Base-by-base conservation (phyloP, 1,140 invertebrate genomes). In the Drosophila pectinifera region DNA sequence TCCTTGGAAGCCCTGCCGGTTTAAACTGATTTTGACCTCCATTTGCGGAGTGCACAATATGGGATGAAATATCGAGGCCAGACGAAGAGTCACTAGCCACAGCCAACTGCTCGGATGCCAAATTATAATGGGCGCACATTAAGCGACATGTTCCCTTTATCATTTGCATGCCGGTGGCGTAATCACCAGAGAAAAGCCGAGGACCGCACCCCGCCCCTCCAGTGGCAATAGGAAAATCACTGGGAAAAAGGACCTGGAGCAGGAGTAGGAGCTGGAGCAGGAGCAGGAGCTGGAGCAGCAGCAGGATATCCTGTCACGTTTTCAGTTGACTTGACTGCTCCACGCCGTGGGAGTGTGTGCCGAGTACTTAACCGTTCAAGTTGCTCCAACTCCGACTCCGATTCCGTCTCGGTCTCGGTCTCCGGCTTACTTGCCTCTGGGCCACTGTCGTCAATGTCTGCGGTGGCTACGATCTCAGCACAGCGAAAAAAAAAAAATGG, bases 231-330 rank as follows among this genome's bases (percentile, higher is more conserved):
- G 67, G 16, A 31, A 57, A 57, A 61, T 68, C 54, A 56, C 51
- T 26, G 70, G 36, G 22, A 65, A 41, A 53, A 36, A 42, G 55
- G 13, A 54, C 65, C 11, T n/a, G 63, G 11, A 36, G 43, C 16
- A 26, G 55, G 24, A 48, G 57, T 22, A 13, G 34, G 11, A 55
- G 61, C 16, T 39, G 42, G 20, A 62, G 62, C 14, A 55, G 45
- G n/a, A 51, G 46, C 10, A 24, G 46, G 83, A 88, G 28, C 28
- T 31, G 8, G 11, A 61, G 53, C 53, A 73, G 79, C 45, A 73
- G 75, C 83, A 88, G 83, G 83, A 88, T 88, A 88, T 88, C 83
- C 83, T 88, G 83, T 88, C 83, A 89, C 83, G 83, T 88, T 88
- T 88, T 89, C 84, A 89, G 83, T 89, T 89, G 83, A 88, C 83